Base-by-base conservation (phyloP, 2,797 vertebrate genomes). In the Fistularia commersonii region DNA sequence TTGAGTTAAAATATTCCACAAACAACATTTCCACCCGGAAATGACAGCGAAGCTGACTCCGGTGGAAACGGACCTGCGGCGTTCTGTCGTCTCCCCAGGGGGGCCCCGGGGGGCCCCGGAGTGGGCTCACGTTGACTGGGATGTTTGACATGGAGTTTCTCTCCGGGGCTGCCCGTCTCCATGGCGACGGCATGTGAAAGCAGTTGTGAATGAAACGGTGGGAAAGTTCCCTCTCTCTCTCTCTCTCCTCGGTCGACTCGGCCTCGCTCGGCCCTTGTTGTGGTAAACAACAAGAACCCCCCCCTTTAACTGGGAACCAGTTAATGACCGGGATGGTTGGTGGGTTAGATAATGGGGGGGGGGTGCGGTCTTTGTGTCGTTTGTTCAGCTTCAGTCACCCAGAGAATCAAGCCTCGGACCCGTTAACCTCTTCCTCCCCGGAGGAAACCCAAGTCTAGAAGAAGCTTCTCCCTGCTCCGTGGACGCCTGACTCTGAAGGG, bases 301-400 rank as follows among this genome's bases (percentile, higher is more conserved):
- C 13, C 41, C 53, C 33, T 59, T 44, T 4, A 62, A 74, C 62
- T 67, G 76, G 62, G 61, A 53, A 48, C 61, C 59, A 69, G 63
- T 70, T 71, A 72, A 77, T 69, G 63, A 57, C 59, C 23, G 51
- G 53, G 72, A 68, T 71, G 72, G 59, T 57, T 72, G 73, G 78
- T 42, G 45, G 59, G 55, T 88, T 87, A 80, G 72, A 81, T 86
- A 88, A 89, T 78, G 62, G 46, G 7, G 40, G 58, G 42, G 33
- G 36, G 12, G 64, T 8, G 43, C 61, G 46, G 59, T 65, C 47
- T 70, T 33, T 74, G 65, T 52, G 15, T 63, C 67, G 83, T 82
- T 86, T 89, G 84, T 89, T 85, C 66, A 34, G 71, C 64, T 77
- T 79, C 81, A 87, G 79, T 90, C 81, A 90, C 79, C 83, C 88